Evolutionary conservation across 2,113 vertebrate species (phyloP).

Genomic region (Carassius gibelio): DNA sequence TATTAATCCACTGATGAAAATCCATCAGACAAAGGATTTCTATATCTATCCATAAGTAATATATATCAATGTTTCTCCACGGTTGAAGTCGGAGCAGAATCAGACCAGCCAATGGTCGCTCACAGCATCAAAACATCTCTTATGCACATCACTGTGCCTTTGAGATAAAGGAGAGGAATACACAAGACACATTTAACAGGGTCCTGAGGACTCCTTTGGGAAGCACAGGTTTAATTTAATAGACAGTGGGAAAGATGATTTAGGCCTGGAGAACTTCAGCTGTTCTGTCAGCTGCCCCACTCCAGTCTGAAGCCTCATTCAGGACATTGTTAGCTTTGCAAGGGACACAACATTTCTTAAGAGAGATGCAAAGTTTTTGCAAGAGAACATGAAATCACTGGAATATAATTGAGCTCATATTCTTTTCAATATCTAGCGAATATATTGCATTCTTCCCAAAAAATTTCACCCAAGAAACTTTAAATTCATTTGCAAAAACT

Average conservation of each 20-base stretch:
- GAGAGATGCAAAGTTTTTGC: too few species aligned
- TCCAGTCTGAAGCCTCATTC: not conserved
- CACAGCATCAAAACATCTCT: not conserved
- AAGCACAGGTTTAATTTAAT: not conserved
- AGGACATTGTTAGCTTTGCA: not conserved
- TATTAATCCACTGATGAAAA: not conserved
- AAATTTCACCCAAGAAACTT: not conserved
- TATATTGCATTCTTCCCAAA: not conserved
- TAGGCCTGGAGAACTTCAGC: constrained; percentile 38
- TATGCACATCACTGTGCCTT: not conserved
- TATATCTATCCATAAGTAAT: not conserved
- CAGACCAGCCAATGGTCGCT: not conserved
- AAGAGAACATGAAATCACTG: too few species aligned
- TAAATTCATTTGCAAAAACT: not conserved
- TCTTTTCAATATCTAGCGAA: too few species aligned
- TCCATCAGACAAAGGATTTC: not conserved
- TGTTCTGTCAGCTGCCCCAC: constrained; percentile 49
- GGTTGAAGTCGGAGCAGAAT: not conserved
- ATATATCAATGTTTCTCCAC: not conserved
- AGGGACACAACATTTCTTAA: too few species aligned
- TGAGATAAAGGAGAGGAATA: not conserved
- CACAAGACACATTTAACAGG: not conserved
- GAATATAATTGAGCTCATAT: too few species aligned
- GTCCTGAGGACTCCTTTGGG: not conserved
- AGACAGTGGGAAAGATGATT: not conserved